A percentile compares a stretch with the other conserved stretches of the same genome.
These are phyloP conservation scores for Stichodactyla mertensii DNA, from an alignment of 64 coral and sea anemone species.

Conservation along the genomic window DNA sequence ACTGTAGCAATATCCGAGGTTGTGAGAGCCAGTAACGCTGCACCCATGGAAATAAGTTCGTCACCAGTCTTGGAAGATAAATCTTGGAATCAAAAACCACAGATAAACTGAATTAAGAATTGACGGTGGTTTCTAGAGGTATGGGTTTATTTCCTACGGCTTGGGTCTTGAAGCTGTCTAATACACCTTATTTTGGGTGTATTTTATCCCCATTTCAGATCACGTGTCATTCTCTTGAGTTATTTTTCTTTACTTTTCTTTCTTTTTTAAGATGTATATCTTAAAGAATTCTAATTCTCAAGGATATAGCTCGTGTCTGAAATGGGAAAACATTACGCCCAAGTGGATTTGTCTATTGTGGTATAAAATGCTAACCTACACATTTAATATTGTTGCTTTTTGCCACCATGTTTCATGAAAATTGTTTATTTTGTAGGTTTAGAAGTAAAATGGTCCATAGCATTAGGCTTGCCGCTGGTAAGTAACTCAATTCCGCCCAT, in stretches of 20 bases:
- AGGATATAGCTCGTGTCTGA: too few species aligned
- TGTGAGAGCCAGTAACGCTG: not conserved
- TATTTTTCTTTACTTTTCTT: too few species aligned
- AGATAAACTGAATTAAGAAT: too few species aligned
- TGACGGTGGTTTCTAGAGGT: not conserved
- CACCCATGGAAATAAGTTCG: slow-evolving; percentile 37
- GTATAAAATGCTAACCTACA: too few species aligned
- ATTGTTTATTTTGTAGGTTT: slow-evolving; percentile 18
- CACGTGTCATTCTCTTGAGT: too few species aligned
- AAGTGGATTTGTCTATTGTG: too few species aligned
- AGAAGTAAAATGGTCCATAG: slow-evolving; percentile 68
- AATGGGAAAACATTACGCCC: not conserved
- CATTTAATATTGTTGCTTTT: too few species aligned
- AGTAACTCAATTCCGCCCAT: not conserved
- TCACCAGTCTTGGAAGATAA: slow-evolving; percentile 15
- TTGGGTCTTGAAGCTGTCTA: too few species aligned
- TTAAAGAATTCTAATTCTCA: too few species aligned
- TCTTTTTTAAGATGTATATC: too few species aligned
- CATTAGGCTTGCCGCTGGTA: slow-evolving; percentile 58
- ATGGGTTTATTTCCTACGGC: not conserved
- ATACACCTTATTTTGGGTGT: too few species aligned
- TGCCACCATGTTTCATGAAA: not conserved
- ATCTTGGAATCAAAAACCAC: slow-evolving; percentile 16
- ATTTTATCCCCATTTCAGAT: too few species aligned
- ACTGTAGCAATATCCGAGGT: slow-evolving; percentile 20